Conservation (phyloP, 1,140 invertebrate species). For the Zaprionus ornatus region DNA sequence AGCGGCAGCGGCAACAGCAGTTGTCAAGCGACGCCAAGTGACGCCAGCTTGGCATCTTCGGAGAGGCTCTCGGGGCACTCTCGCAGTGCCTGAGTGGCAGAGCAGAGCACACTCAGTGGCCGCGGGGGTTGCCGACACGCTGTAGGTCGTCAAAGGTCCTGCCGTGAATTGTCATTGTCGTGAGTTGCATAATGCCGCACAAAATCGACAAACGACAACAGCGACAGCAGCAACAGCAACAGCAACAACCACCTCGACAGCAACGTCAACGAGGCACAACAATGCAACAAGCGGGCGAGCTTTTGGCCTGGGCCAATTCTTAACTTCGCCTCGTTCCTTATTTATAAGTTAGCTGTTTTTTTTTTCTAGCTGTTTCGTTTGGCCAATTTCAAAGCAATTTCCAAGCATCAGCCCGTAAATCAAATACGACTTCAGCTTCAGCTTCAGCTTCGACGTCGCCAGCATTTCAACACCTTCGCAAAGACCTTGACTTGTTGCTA, state of each 20-base stretch:
- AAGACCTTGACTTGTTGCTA: conserved; percentile 68
- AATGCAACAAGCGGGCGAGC: conserved; percentile 30
- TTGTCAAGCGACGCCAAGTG: conserved; percentile 13
- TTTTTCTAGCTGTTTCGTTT: conserved; percentile 15
- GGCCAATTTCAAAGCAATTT: conserved; percentile 77
- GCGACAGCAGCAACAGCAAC: conserved; percentile 23
- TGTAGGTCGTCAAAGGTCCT: conserved; percentile 83
- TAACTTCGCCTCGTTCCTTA: conserved; percentile 62
- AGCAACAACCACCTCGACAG: conserved; percentile 23
- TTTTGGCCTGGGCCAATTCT: conserved; percentile 66
- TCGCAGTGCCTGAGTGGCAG: conserved; percentile 28
- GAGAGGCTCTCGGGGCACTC: conserved; percentile 28
- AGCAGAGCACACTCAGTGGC: conserved; percentile 35
- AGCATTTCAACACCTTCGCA: conserved; percentile 82
- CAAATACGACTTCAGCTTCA: conserved; percentile 62
- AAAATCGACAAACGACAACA: conserved; percentile 66
- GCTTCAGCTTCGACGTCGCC: conserved; percentile 41
- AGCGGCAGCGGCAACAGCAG: neutral
- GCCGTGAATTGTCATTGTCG: conserved; percentile 83
- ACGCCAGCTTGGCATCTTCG: conserved; percentile 54
- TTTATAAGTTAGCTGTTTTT: conserved; percentile 4
- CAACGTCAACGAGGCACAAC: conserved; percentile 20
- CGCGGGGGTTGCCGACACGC: conserved; percentile 67
- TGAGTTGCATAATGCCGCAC: conserved; percentile 82
- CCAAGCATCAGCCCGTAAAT: conserved; percentile 75